These are phyloP conservation scores for Eospalax fontanierii DNA, from an alignment of 2,797 vertebrate species.

Conservation along the genomic window DNA sequence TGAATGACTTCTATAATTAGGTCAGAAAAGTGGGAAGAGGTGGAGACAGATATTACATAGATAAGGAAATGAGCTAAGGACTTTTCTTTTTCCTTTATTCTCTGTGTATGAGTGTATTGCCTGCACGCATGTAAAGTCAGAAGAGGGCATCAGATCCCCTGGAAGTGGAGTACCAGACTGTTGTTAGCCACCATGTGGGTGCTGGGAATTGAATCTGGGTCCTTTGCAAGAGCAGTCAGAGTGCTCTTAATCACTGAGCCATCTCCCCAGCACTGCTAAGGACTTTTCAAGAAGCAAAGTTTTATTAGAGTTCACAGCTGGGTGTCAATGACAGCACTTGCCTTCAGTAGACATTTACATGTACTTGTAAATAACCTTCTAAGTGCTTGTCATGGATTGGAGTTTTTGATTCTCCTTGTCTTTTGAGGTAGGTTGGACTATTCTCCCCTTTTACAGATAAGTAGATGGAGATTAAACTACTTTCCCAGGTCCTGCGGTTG, in stretches of 20 bases:
- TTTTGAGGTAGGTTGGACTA: background rate
- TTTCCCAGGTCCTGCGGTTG: background rate
- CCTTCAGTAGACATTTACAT: background rate
- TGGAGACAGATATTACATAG: background rate
- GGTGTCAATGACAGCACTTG: background rate
- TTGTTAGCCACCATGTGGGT: too few species aligned
- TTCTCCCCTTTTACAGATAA: background rate
- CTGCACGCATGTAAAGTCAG: too few species aligned
- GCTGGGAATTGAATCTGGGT: too few species aligned
- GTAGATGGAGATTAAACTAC: background rate
- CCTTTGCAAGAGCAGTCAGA: too few species aligned
- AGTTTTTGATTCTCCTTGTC: background rate
- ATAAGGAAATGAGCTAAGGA: background rate
- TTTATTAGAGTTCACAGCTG: background rate
- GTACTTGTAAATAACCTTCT: background rate
- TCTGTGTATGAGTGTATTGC: too few species aligned
- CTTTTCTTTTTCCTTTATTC: too few species aligned
- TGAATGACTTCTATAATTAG: background rate
- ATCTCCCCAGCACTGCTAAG: background rate
- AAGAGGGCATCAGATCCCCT: too few species aligned
- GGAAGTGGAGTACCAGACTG: too few species aligned
- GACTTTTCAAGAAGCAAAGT: slow-evolving; percentile 14
- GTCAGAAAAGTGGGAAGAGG: background rate
- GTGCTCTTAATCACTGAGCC: too few species aligned
- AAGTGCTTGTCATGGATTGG: background rate